Evolutionary conservation across 2,888 invertebrate genomes (phyloP), one percentile per base, ranked within the genome.

Genomic region (Conops quadrifasciatus): DNA sequence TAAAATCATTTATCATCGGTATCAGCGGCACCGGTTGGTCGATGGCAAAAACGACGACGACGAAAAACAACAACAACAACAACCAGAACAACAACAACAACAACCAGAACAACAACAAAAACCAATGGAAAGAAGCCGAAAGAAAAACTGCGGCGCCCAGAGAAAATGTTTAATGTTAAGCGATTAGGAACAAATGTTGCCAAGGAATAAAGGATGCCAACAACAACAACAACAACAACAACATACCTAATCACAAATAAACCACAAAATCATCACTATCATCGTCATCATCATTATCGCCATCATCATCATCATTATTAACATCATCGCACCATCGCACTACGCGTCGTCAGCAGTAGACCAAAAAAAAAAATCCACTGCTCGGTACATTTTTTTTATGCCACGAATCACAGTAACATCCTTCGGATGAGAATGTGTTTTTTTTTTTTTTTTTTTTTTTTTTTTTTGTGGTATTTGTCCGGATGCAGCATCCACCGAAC

Each of bases 181-280:
- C 68, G 68, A 68, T 68, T 68, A 68, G 68, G 68, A 68, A 49
- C 68, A 68, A 68, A 68, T 69, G 65, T 72, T 66, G 60, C 64
- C 59, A 60, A 45, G 24, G 58, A 36, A 43, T 69, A 72, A 75
- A 74, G 74, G 71, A 71, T 70, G 26, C 59, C 43, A 49, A 60
- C 21, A 67, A 73, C 71, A 78, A 77, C 74, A 75, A 75, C 75
- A 67, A 67, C 67, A 53, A 30, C 43, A 47, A 67, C 72, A 74
- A 76, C 71, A 70, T 72, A 30, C 45, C 70, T 9, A 24, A 16
- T 49, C 13, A 70, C 64, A 71, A 70, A 71, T 21, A 70, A 69
- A 59, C 71, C 67, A 73, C 67, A 67, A 36, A 36, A 36, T 36
- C 36, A 36, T 36, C 36, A 36, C 9, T 43, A 43, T 62, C 62